Evolutionary conservation across 2,888 invertebrate genomes (phyloP), one percentile per base, ranked within the genome.

Genomic region (Microdon myrmicae): DNA sequence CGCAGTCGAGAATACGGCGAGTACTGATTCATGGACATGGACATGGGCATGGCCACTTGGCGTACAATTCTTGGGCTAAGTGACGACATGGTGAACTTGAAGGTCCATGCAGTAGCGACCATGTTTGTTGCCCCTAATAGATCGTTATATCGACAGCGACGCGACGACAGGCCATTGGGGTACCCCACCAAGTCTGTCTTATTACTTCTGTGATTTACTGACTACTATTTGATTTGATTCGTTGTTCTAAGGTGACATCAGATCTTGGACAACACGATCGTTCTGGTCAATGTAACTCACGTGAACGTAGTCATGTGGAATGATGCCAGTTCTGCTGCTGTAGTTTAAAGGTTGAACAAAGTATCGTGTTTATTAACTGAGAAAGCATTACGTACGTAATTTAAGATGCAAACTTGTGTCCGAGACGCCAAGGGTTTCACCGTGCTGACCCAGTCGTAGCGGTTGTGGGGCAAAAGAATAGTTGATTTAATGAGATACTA

Each of bases 221-320:
- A n/a, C n/a, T 23, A 5, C 26, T 26, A 17, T 49, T 32, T 19
- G 4, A 5, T 39, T 23, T 13, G 3, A 12, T 41, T 28, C n/a
- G n/a, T 44, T 32, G 13, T 28, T 39, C 29, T 13, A 17, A 29
- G 49, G 48, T 64, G 64, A 64, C 51, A 64, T 64, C 64, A 64
- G 51, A 58, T 47, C 51, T 64, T 51, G 41, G 45, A 58, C 43
- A 51, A 51, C 51, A 58, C 45, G 64, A 51, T 53, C 41, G 41
- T 32, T 64, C 37, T 47, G 51, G 64, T 58, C 41, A 41, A 53
- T 58, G 51, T 39, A 23, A 44, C 58, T 58, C 58, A 64, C 58
- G 47, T 58, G 64, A 64, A 25, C 53, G 45, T 43, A 26, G 51
- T 51, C 49, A 51, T 41, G 45, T 56, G 35, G 41, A 53, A 47